A percentile compares a stretch with the other conserved stretches of the same genome.
Conservation (phyloP, 1,140 invertebrate genomes). For the Trichonephila inaurata region DNA sequence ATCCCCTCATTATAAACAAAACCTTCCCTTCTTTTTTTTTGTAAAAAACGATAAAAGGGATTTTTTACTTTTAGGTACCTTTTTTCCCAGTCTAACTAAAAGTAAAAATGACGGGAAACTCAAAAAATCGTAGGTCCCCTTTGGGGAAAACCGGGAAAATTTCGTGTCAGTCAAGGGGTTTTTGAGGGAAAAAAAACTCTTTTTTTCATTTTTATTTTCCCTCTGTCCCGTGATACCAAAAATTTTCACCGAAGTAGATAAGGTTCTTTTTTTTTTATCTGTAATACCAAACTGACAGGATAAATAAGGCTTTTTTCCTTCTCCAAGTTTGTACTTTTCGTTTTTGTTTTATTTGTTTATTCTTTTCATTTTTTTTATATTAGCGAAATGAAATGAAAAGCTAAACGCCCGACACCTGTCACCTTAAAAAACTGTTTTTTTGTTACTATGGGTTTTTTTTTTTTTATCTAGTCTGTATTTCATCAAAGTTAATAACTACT, state of each 20-base stretch:
- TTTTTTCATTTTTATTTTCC: slow-evolving; percentile 66
- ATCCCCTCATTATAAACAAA: slow-evolving; percentile 8
- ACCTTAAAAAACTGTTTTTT: slow-evolving; percentile 11
- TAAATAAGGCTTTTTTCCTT: slow-evolving; percentile 36
- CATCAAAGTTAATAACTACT: not conserved
- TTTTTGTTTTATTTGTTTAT: not conserved
- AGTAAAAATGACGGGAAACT: slow-evolving; percentile 69
- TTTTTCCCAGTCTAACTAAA: slow-evolving; percentile 53
- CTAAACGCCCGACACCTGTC: slow-evolving; percentile 47
- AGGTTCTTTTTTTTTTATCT: slow-evolving; percentile 59
- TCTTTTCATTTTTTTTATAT: slow-evolving; percentile 9
- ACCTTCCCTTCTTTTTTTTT: not conserved
- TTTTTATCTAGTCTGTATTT: not conserved
- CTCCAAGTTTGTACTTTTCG: slow-evolving; percentile 38
- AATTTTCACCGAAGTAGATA: slow-evolving; percentile 65
- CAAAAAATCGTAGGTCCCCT: slow-evolving; percentile 41
- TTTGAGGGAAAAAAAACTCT: slow-evolving; percentile 56
- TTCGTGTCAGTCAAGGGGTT: slow-evolving; percentile 64
- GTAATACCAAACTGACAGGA: slow-evolving; percentile 66
- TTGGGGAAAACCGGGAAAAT: slow-evolving; percentile 41
- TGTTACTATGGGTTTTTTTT: not conserved
- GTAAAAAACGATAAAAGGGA: slow-evolving; percentile 54
- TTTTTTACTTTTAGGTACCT: slow-evolving; percentile 63
- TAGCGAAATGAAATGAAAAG: slow-evolving; percentile 60
- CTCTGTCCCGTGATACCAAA: slow-evolving; percentile 54